These are phyloP conservation scores for Achatina immaculata DNA, from an alignment of 1,140 invertebrate genomes.

Conservation along the genomic window DNA sequence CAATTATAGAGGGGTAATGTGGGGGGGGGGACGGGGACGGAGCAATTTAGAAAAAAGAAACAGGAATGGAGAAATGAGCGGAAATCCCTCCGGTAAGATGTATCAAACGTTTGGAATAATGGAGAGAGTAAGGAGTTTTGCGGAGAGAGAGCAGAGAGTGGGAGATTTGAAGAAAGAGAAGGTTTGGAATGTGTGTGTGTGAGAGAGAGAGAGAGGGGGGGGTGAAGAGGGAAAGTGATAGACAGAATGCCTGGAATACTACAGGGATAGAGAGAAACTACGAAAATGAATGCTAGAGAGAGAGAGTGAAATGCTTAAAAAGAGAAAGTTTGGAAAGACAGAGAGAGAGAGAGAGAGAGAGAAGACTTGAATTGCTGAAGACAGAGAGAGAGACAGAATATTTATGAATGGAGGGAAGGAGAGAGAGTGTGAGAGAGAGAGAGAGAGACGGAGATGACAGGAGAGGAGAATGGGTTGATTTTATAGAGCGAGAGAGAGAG, in stretches of 20 bases:
- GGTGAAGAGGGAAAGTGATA: background rate
- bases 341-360: constrained; percentile 8
- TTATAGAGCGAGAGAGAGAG: background rate
- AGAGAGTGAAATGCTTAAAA: background rate
- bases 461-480: background rate
- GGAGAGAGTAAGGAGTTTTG: no score
- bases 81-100: no score
- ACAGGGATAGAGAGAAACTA: background rate
- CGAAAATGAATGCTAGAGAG: background rate
- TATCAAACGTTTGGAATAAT: no score
- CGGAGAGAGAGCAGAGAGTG: no score
- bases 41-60: no score
- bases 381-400: background rate
- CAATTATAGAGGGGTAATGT: no score
- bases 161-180: no score
- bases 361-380: background rate
- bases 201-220: background rate
- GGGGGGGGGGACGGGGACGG: no score
- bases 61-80: no score
- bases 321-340: no score
- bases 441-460: background rate
- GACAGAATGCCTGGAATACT: no score
- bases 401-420: background rate
- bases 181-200: no score
- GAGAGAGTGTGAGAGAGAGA: constrained; percentile 16